Conservation (phyloP, 2,888 invertebrate species). For the Coenonympha arcania region DNA sequence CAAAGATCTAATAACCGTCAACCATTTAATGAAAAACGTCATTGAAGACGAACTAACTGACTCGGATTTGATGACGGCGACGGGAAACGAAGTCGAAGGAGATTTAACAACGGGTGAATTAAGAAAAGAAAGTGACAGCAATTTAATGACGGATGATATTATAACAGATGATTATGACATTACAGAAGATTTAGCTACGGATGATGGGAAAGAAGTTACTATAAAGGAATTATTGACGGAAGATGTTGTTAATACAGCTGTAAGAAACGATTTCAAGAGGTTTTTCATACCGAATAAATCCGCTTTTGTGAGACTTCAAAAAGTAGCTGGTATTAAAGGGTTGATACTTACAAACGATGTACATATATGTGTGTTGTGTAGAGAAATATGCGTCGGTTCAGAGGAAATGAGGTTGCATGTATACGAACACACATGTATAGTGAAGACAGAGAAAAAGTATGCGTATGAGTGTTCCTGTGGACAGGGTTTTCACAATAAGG, state of each 20-base stretch:
- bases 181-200: neutral
- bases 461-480: slow-evolving; percentile 42
- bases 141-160: neutral
- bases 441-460: neutral
- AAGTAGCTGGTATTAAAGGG: slow-evolving; percentile 32
- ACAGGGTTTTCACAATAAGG: slow-evolving; percentile 37
- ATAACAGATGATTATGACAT: neutral
- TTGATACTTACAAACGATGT: slow-evolving; percentile 31
- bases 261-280: neutral
- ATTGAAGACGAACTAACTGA: too few relatives aligned
- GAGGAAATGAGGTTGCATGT: slow-evolving; percentile 32
- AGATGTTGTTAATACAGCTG: neutral
- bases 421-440: slow-evolving; percentile 32
- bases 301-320: slow-evolving; percentile 14
- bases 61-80: too few relatives aligned
- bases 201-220: neutral
- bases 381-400: slow-evolving; percentile 36
- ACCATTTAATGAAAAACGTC: too few relatives aligned
- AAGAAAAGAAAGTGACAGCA: neutral
- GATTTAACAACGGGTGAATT: neutral
- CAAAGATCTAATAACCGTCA: too few relatives aligned
- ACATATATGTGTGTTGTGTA: slow-evolving; percentile 44
- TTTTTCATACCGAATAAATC: slow-evolving; percentile 21
- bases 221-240: neutral
- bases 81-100: neutral